These are phyloP conservation scores for Drosophila barbarae DNA, from an alignment of 2,888 invertebrate species.

Conservation along the genomic window DNA sequence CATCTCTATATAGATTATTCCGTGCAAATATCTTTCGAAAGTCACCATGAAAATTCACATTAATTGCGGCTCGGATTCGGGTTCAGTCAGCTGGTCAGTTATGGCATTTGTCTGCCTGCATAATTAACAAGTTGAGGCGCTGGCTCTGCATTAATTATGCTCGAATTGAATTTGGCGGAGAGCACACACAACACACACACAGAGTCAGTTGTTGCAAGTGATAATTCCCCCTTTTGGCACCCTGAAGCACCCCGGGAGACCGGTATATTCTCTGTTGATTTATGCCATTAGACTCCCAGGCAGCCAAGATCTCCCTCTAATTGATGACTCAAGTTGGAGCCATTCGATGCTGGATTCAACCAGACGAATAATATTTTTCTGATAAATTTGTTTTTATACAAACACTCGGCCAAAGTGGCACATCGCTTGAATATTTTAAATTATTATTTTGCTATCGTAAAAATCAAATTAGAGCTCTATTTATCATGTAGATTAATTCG, in stretches of 20 bases:
- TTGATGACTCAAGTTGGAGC: slow-evolving; percentile 45
- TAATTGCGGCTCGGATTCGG: slow-evolving; percentile 39
- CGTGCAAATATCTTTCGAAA: slow-evolving; percentile 33
- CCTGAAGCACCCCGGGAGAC: slow-evolving; percentile 13
- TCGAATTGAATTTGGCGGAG: slow-evolving; percentile 23
- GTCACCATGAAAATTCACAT: slow-evolving; percentile 57
- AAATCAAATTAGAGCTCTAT: slow-evolving; percentile 10
- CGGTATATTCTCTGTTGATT: slow-evolving; percentile 37
- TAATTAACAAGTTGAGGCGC: slow-evolving; percentile 53
- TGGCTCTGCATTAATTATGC: slow-evolving; percentile 51
- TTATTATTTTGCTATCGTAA: slow-evolving; percentile 12
- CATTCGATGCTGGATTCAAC: slow-evolving; percentile 3
- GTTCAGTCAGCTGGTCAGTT: slow-evolving; percentile 37
- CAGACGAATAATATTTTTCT: slow-evolving; percentile 8
- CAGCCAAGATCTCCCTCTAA: slow-evolving; percentile 24
- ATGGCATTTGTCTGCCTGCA: slow-evolving; percentile 41
- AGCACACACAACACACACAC: neutral
- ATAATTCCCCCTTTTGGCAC: slow-evolving; percentile 49
- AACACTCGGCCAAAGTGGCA: slow-evolving; percentile 6
- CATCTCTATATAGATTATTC: slow-evolving; percentile 37
- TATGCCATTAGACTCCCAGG: slow-evolving; percentile 26
- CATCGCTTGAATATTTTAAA: neutral
- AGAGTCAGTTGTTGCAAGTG: slow-evolving; percentile 28
- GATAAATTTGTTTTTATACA: slow-evolving; percentile 10
- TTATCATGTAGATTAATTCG: neutral